phyloP scores from a whole-genome alignment of 92 coral and sea anemone species.

The Parazoanthus darwini region DNA sequence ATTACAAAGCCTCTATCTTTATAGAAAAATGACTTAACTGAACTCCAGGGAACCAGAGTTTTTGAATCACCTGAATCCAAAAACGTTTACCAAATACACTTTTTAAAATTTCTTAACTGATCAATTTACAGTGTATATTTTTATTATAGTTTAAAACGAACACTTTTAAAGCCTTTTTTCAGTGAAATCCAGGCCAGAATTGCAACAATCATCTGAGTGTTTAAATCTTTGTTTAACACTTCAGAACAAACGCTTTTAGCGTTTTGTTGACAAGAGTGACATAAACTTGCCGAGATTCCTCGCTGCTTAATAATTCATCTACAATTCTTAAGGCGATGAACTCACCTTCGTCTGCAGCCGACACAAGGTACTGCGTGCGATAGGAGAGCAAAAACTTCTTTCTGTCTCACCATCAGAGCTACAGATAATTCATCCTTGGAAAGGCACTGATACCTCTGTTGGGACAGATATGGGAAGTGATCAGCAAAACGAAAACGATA shows the following conservation, averaged over 20 bases:
- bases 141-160: too few species aligned
- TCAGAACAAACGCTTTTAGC: neutral
- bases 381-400: conserved; percentile 82
- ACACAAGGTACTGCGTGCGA: conserved; percentile 97
- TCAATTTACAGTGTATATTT: too few species aligned
- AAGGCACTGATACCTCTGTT: conserved; percentile 85
- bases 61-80: conserved; percentile 10
- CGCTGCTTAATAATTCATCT: neutral
- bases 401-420: conserved; percentile 85
- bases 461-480: conserved; percentile 2
- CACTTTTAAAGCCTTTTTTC: too few species aligned
- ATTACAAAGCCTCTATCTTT: neutral
- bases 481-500: conserved; percentile 11
- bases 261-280: conserved; percentile 4
- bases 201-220: neutral
- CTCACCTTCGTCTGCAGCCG: conserved; percentile 95
- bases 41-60: neutral
- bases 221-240: neutral
- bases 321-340: conserved; percentile 12
- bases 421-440: conserved; percentile 79
- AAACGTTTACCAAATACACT: neutral
- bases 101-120: neutral
- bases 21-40: neutral
- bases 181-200: too few species aligned
- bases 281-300: conserved; percentile 10